Conservation (phyloP, 2,797 vertebrate species). For the Ambastaia sidthimunki region DNA sequence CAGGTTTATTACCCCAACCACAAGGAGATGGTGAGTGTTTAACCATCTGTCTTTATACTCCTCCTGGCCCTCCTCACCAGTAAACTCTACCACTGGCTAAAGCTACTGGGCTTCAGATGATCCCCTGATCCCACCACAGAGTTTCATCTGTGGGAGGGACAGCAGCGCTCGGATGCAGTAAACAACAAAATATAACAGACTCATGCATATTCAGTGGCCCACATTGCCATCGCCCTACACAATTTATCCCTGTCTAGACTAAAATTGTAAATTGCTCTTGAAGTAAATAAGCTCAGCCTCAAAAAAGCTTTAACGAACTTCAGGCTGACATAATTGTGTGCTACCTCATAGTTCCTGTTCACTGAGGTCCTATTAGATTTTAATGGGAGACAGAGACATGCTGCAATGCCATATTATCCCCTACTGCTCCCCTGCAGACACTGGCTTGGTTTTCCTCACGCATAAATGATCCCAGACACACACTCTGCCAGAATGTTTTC, state of each 20-base stretch:
- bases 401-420: conserved; percentile 61
- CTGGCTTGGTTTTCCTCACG: conserved; percentile 57
- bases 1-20: conserved; percentile 94
- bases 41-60: conserved; percentile 54
- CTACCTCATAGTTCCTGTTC: not conserved
- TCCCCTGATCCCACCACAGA: conserved; percentile 1
- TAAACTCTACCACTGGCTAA: not conserved
- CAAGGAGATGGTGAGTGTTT: conserved; percentile 89
- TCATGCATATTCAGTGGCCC: conserved; percentile 35
- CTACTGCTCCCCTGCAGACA: conserved; percentile 54
- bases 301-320: not conserved
- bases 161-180: conserved; percentile 33
- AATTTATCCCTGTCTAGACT: conserved; percentile 24
- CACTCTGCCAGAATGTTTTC: conserved; percentile 17
- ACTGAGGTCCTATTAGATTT: conserved; percentile 22
- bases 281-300: not conserved
- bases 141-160: conserved; percentile 45
- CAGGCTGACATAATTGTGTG: not conserved
- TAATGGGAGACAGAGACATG: conserved; percentile 25
- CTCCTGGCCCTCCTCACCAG: not conserved
- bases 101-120: conserved; percentile 15
- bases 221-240: not conserved
- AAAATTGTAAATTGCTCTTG: not conserved
- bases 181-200: conserved; percentile 9
- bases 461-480: conserved; percentile 46